Evolutionary conservation across 2,888 invertebrate species (phyloP).

Genomic region (Archips xylosteana): DNA sequence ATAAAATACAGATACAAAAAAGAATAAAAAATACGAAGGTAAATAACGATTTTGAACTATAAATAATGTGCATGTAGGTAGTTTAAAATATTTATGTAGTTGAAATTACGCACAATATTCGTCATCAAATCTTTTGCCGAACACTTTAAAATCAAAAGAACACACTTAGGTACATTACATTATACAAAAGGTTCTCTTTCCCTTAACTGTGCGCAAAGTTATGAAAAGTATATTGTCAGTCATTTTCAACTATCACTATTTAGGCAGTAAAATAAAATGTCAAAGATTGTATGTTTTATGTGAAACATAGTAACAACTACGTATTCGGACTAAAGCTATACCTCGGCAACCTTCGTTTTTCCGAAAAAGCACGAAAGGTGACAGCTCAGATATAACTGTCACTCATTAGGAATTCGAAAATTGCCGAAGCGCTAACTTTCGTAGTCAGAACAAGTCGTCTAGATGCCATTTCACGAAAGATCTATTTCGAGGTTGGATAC

Average conservation of each 20-base stretch:
- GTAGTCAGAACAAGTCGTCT: neutral
- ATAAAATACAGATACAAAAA: neutral
- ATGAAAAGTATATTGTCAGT: slow-evolving; percentile 4
- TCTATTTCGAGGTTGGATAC: slow-evolving; percentile 16
- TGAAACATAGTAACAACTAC: slow-evolving; percentile 18
- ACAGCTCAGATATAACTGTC: neutral
- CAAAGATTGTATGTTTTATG: slow-evolving; percentile 13
- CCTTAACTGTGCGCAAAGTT: slow-evolving; percentile 3
- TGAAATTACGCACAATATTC: neutral
- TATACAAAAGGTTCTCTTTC: slow-evolving; percentile 3
- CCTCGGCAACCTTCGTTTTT: neutral
- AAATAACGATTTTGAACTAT: neutral
- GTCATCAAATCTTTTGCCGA: slow-evolving; percentile 11
- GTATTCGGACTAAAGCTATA: neutral
- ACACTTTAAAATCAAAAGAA: slow-evolving; percentile 11
- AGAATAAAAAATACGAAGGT: neutral
- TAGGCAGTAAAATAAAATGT: neutral
- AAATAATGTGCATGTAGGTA: neutral
- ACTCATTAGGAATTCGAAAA: neutral
- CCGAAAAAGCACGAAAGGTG: neutral
- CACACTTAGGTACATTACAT: neutral
- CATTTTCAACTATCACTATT: neutral
- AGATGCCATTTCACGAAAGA: slow-evolving; percentile 11
- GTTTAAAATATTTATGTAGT: neutral
- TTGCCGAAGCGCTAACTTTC: neutral